Percentiles rank a stretch among this genome's conserved stretches.
Conservation (phyloP, 2,797 vertebrate genomes). For the Micropoecilia bifurca region DNA sequence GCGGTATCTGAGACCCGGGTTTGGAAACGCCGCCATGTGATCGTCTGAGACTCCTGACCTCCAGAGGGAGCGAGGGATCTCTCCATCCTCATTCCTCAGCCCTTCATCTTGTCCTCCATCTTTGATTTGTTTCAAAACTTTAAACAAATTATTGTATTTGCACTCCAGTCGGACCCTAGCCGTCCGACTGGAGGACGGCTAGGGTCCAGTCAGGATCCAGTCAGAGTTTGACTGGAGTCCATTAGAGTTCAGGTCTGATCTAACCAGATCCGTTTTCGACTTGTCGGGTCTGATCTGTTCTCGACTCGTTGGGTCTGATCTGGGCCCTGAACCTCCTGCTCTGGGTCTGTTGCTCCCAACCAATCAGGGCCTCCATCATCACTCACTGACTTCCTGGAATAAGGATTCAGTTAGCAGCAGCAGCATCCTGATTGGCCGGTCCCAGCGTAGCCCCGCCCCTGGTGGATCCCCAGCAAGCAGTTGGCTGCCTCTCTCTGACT, state of each 20-base stretch:
- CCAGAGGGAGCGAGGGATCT: slow-evolving; percentile 28
- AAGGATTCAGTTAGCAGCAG: not conserved
- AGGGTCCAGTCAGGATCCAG: no score
- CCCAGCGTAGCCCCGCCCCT: not conserved
- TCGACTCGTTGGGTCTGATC: no score
- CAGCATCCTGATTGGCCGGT: slow-evolving; percentile 17
- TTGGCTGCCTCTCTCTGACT: not conserved
- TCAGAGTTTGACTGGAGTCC: no score
- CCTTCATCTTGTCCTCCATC: slow-evolving; percentile 45
- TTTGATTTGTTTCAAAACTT: not conserved
- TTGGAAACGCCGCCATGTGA: slow-evolving; percentile 67
- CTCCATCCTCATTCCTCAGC: slow-evolving; percentile 53
- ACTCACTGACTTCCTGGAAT: not conserved
- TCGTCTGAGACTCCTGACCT: slow-evolving; percentile 40
- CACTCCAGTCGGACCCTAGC: no score
- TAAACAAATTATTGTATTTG: no score
- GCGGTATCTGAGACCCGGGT: slow-evolving; percentile 23
- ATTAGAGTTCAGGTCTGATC: no score
- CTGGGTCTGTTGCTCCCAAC: not conserved
- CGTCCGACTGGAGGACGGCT: no score
- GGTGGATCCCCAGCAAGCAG: not conserved
- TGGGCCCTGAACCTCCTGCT: no score
- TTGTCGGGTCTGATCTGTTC: not conserved
- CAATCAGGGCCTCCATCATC: not conserved
- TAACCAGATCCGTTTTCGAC: no score